phyloP scores from a whole-genome alignment of 2,797 vertebrate species.

The Sardinella longiceps region DNA sequence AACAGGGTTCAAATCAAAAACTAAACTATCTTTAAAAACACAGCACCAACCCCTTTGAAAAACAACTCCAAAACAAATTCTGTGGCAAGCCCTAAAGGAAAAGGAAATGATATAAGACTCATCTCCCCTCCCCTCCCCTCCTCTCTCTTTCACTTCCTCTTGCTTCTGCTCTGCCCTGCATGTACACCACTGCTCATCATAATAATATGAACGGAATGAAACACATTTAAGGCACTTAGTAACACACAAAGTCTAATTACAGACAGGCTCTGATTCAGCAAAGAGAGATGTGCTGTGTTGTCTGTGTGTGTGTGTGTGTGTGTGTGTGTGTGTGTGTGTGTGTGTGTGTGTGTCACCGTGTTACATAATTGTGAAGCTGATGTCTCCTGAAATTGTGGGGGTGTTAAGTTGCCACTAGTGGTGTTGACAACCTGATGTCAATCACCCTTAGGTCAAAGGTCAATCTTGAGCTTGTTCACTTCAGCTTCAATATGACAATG shows the following conservation, averaged over 20 bases:
- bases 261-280: neutral
- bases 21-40: neutral
- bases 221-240: neutral
- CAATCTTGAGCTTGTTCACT: neutral
- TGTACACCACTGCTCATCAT: neutral
- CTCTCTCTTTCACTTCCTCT: neutral
- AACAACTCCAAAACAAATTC: neutral
- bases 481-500: neutral
- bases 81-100: neutral
- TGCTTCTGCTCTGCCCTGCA: neutral
- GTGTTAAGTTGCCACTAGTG: neutral
- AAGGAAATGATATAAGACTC: conserved; percentile 3
- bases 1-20: conserved; percentile 23
- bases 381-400: neutral
- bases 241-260: neutral
- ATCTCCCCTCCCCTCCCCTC: neutral
- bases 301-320: neutral
- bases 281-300: neutral
- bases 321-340: neutral
- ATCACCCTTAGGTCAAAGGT: conserved; percentile 3
- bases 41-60: neutral
- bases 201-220: conserved; percentile 1
- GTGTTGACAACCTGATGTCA: neutral
- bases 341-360: neutral
- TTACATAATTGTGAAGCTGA: neutral